Evolutionary conservation across 1,140 invertebrate species (phyloP), one percentile per base, ranked within the genome.

Genomic region (Drosophila ficusphila): DNA sequence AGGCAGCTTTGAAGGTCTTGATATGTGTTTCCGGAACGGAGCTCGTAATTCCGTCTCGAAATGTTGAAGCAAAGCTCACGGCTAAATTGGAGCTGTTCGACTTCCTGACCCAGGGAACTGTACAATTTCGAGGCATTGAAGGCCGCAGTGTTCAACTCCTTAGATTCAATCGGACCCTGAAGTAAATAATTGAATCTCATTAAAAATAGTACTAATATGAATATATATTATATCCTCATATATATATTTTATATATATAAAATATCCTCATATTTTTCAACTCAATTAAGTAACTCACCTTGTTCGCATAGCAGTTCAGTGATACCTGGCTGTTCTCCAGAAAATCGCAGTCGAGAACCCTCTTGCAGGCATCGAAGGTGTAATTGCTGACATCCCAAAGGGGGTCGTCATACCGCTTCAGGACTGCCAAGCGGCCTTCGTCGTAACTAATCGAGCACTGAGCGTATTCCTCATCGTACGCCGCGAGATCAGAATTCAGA

Each of bases 1-100:
- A 90, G n/a, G 8, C 86, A 90, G 2, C 25, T 41, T 18, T 90
- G 88, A n/a, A 90, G 39, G 9, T 48, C 29, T 7, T 29, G 8
- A 23, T 76, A 82, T 8, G 68, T 18, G 12, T 46, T 6, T 9
- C 56, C 68, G 9, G 54, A 47, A 2, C 16, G 21, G 3, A 36
- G n/a, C 9, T 79, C 81, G 18, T 82, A 90, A 11, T 11, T 41
- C 12, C 48, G 47, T 11, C 65, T 21, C 1, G 77, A 53, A 1
- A 1, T 42, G n/a, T 69, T 76, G 4, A 11, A 21, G 36, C 86
- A 90, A 0, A 23, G 21, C 0, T 88, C 14, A 14, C 75, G 57
- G 1, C 41, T 41, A 41, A 33, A 83, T n/a, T 4, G 11, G 73
- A 54, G 31, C 27, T 4, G 19, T 1, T 71, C 46, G 19, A 76